Conservation (phyloP, 2,797 vertebrate species). For the Sebastiscus albofasciatus region DNA sequence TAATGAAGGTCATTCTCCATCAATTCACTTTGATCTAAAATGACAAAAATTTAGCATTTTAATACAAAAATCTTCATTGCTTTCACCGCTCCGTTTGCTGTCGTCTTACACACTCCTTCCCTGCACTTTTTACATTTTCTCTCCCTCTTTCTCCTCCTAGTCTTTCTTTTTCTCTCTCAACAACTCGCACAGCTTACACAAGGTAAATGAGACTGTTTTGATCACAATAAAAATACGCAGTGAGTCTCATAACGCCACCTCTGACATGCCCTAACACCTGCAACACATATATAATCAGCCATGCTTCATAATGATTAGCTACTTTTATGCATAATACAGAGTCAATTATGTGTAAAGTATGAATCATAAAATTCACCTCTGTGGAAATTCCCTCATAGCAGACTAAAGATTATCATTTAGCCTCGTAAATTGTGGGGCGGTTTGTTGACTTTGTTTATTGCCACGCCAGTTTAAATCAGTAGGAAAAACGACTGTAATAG, state of each 20-base stretch:
- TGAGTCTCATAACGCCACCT: constrained; percentile 37
- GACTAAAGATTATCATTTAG: constrained; percentile 79
- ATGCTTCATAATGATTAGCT: constrained; percentile 58
- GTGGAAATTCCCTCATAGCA: constrained; percentile 81
- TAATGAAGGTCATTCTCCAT: constrained; percentile 82
- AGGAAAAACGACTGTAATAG: constrained; percentile 37
- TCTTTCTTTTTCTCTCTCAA: constrained; percentile 27
- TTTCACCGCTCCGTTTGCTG: constrained; percentile 26
- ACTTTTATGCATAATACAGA: constrained; percentile 54
- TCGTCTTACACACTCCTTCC: constrained; percentile 13
- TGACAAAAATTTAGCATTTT: constrained; percentile 75
- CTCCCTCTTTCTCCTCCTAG: background rate
- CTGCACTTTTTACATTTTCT: constrained; percentile 26
- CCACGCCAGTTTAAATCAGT: constrained; percentile 46
- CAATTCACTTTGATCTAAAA: constrained; percentile 80
- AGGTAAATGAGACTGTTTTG: constrained; percentile 28
- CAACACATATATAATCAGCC: constrained; percentile 58
- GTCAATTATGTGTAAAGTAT: constrained; percentile 70
- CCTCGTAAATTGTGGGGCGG: constrained; percentile 63
- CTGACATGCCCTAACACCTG: constrained; percentile 64
- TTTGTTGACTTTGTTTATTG: constrained; percentile 71
- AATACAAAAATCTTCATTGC: constrained; percentile 60
- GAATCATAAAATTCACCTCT: constrained; percentile 65
- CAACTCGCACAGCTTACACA: constrained; percentile 36
- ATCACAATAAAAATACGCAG: constrained; percentile 25